Evolutionary conservation across 2,113 vertebrate genomes (phyloP), one percentile per base, ranked within the genome.

Genomic region (Camelus dromedarius): DNA sequence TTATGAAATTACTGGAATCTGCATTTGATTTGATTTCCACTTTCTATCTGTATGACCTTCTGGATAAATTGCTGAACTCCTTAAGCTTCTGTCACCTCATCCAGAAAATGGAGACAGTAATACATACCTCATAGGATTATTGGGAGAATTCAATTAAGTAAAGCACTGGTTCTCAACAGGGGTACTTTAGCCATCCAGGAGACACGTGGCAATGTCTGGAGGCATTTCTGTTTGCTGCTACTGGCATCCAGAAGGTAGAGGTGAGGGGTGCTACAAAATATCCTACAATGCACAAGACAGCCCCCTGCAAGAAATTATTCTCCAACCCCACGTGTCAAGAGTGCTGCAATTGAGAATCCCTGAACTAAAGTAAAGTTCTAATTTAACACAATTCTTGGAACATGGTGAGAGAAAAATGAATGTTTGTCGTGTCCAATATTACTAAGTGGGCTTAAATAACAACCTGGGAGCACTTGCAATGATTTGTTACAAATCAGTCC

Each of bases 1-100:
- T 64, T 64, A 90, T 92, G 95, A 83, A 83, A 88, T 96, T 87
- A 80, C 69, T 70, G 58, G 28, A 32, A 62, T 88, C 35, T 91
- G 8, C 10, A 87, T 20, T 86, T 70, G 46, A 80, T 90, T 73
- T 75, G 8, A 83, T 94, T 84, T 96, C 73, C 5, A 64, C 64
- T 92, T 91, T 84, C n/a, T 80, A 26, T 87, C 75, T 80, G 8
- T 73, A 50, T 82, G 67, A 90, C 46, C 75, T 87, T 42, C 5
- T 94, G 86, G 56, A 20, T 0, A 76, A 91, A 88, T 96, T 84
- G 70, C 28, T 75, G 50, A 81, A 54, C n/a, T 48, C 15, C 35
- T 96, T 58, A 85, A 93, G 32, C 6, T 64, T 97, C 91, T 73
- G 20, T 81, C 28, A 62, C 0, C 64, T 96, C 60, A 54, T 64